These are phyloP conservation scores for Plemyria rubiginata DNA, from an alignment of 2,888 invertebrate genomes.

Conservation along the genomic window DNA sequence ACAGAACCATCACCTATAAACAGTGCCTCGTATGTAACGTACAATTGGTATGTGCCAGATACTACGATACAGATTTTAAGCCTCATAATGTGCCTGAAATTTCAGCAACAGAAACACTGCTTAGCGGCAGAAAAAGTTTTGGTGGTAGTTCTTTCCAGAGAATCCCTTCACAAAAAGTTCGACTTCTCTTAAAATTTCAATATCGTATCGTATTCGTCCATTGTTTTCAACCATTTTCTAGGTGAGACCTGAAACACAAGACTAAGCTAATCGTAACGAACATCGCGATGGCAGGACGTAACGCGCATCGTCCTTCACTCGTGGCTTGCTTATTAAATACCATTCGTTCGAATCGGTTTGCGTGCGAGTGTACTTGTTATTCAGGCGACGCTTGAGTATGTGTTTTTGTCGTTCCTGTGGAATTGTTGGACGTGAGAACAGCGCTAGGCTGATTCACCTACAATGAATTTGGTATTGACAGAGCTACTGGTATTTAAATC, in stretches of 20 bases:
- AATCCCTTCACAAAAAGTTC: too few relatives aligned
- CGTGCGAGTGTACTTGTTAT: conserved; percentile 67
- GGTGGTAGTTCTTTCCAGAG: too few relatives aligned
- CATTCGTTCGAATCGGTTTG: conserved; percentile 67
- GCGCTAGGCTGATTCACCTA: conserved; percentile 47
- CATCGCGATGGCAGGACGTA: conserved; percentile 46
- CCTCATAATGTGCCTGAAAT: too few relatives aligned
- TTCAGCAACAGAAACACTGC: too few relatives aligned
- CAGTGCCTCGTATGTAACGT: too few relatives aligned
- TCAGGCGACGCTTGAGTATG: conserved; percentile 66
- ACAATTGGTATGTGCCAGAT: too few relatives aligned
- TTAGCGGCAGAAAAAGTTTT: too few relatives aligned
- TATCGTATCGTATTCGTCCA: too few relatives aligned
- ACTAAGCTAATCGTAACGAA: conserved; percentile 35
- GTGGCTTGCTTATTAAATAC: conserved; percentile 63
- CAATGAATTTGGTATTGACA: conserved; percentile 8
- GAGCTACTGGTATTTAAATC: neutral
- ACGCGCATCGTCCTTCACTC: conserved; percentile 68
- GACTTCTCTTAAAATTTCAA: too few relatives aligned
- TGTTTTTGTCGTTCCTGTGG: conserved; percentile 73
- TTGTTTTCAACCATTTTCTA: conserved; percentile 3
- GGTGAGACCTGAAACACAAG: conserved; percentile 14
- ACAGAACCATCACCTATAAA: too few relatives aligned
- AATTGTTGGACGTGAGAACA: conserved; percentile 66
- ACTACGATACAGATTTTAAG: too few relatives aligned